Evolutionary conservation across 2,113 vertebrate species (phyloP), one percentile per base, ranked within the genome.

Genomic region (Grammomys dolichurus): DNA sequence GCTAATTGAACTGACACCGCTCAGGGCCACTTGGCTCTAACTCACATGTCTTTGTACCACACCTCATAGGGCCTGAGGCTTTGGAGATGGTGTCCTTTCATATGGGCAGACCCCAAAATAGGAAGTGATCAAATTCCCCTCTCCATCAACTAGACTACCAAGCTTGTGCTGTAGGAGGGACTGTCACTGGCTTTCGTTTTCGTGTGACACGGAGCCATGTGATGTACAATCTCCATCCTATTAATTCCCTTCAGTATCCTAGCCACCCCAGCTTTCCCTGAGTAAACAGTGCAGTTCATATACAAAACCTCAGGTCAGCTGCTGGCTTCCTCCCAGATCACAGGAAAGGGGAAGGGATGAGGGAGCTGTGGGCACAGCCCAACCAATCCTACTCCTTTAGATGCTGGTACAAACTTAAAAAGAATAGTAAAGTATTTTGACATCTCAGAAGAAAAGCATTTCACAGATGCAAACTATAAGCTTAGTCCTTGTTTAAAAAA

Each of bases 381-480:
- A 13, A 40, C 8, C 48, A 13, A 40, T 2, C 40, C 54, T 67
- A 5, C 56, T 69, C 13, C 51, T 65, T n/a, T 33, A 63, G 73
- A 93, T 28, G 10, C 16, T 31, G 28, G 22, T 24, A 43, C 73
- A 8, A 54, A 69, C 51, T 19, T 46, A 8, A 31, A 43, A 51
- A 40, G 28, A 46, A 28, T 9, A 58, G 56, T 31, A 13, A 72
- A 24, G 77, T 20, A 51, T 26, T 88, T 36, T 31, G 60, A 58
- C 46, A 46, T 58, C 73, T 82, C 72, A 58, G 76, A 76, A 88
- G 63, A 78, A 89, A 96, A 63, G 40, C 56, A 20, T 80, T 82
- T 80, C 11, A 28, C 2, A 65, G 75, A 80, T 26, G 20, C 19
- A 67, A n/a, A 26, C 6, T 28, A 12, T 33, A 70, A 48, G 9